Evolutionary conservation across 2,797 vertebrate species (phyloP), one percentile per base, ranked within the genome.

Genomic region (Poecilia velifera): DNA sequence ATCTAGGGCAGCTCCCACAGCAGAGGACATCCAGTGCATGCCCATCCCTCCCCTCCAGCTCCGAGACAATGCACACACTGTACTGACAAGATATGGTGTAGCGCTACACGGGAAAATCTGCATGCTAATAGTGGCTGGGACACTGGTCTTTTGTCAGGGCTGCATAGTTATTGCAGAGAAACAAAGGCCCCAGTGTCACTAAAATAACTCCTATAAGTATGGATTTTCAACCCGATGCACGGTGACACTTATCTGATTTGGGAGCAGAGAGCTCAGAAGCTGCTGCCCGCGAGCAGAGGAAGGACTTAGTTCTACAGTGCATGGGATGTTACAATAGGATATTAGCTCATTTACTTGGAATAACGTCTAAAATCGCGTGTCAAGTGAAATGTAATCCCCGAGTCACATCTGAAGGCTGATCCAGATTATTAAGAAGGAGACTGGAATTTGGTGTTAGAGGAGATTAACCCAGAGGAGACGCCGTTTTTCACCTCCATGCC

Each of bases 41-140:
- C 92, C 89, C 64, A 64, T 82, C 83, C 71, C 75, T 79, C 86
- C 22, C 22, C 9, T 51, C 25, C 41, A 16, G 12, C 22, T 6
- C 41, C 0, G 0, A 91, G 88, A 98, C 97, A 99, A 97, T 94
- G 86, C 90, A 53, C 73, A 64, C 87, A 95, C 93, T 98, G 96
- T 99, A 72, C 90, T 71, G 86, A 84, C 87, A 94, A 71, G 94
- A 95, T 96, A 96, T 91, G 95, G 95, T 95, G 96, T 95, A 95
- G 96, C 95, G 92, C 95, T 96, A 96, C 96, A 96, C 92, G 93
- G 93, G 95, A 93, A 93, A 95, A 96, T 97, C 96, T 97, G 97
- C 95, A 98, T 97, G 94, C 97, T 97, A 96, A 97, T 96, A 94
- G 89, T 92, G 95, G 91, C 73, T 83, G 78, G 72, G 94, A 98